A percentile compares a stretch with the other conserved stretches of the same genome.
phyloP scores from a whole-genome alignment of 1,140 invertebrate species.

The Bombus confusus region DNA sequence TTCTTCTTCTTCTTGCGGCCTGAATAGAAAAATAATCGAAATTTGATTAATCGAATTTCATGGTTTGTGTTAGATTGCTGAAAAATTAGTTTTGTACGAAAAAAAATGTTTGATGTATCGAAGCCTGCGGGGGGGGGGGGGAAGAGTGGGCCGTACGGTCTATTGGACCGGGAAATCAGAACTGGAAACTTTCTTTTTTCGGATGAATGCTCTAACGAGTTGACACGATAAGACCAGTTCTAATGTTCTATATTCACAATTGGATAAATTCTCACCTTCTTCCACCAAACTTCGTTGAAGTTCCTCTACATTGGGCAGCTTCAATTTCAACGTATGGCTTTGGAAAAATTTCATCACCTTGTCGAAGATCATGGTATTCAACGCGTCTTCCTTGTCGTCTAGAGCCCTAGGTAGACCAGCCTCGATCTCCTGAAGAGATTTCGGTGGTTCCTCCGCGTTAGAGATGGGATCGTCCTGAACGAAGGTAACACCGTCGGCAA shows the following conservation, averaged over 20 bases:
- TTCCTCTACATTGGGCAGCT: conserved; percentile 86
- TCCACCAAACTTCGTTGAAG: conserved; percentile 84
- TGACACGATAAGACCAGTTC: not conserved
- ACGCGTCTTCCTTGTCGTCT: conserved; percentile 87
- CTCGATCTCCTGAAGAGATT: conserved; percentile 85
- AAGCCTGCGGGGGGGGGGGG: not conserved
- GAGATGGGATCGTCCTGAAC: conserved; percentile 84
- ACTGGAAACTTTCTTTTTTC: conserved; percentile 23
- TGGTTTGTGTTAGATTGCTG: not conserved
- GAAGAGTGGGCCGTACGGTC: conserved; percentile 38
- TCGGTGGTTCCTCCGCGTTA: conserved; percentile 76
- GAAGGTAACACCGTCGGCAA: conserved; percentile 88
- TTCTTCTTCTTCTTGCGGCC: conserved; percentile 87
- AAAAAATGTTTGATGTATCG: not conserved
- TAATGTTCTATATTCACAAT: fast-evolving
- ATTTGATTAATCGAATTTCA: not conserved
- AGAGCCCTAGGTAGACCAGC: conserved; percentile 87
- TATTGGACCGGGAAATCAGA: conserved; percentile 33
- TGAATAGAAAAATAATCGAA: conserved; percentile 69
- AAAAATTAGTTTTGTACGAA: too few relatives aligned
- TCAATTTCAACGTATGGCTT: conserved; percentile 89
- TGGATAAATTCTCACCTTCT: conserved; percentile 74
- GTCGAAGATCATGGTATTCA: conserved; percentile 89
- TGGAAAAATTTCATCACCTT: conserved; percentile 88
- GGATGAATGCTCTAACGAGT: conserved; percentile 12